A percentile compares a stretch with the other conserved stretches of the same genome.
Conservation (phyloP, 2,113 vertebrate species). For the Blennius ocellaris region DNA sequence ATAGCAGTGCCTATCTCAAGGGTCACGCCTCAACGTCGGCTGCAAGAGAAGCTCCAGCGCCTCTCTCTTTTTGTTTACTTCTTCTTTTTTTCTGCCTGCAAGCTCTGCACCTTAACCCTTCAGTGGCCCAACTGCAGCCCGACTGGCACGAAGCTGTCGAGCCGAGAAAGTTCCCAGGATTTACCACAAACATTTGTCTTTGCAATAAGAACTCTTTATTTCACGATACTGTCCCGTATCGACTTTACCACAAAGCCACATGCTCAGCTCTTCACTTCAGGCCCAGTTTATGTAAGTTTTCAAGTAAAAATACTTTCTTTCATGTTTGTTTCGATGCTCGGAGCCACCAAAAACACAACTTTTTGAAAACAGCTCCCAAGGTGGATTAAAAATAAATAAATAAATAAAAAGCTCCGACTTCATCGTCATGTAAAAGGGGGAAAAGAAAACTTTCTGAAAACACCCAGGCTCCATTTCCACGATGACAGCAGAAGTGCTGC, state of each 20-base stretch:
- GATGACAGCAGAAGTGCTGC: too few relatives aligned
- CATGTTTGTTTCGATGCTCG: too few relatives aligned
- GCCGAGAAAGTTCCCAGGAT: background rate
- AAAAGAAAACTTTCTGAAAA: background rate
- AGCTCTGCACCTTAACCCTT: constrained; percentile 53
- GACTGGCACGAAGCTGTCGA: background rate
- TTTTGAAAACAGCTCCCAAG: too few relatives aligned
- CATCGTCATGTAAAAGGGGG: too few relatives aligned
- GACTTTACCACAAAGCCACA: background rate
- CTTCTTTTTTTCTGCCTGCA: constrained; percentile 41
- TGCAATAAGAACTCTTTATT: background rate
- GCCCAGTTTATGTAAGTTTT: too few relatives aligned
- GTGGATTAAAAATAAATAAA: too few relatives aligned
- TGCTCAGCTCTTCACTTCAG: background rate
- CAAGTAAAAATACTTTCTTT: too few relatives aligned
- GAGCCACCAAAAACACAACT: too few relatives aligned
- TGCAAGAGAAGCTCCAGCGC: constrained; percentile 49
- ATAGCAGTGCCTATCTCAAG: constrained; percentile 76
- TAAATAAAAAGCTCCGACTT: too few relatives aligned
- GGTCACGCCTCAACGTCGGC: constrained; percentile 71
- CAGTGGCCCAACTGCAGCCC: background rate
- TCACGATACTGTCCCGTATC: background rate
- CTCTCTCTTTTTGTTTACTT: constrained; percentile 57
- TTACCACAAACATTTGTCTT: background rate
- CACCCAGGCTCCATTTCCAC: too few relatives aligned